A percentile compares a stretch with the other conserved stretches of the same genome.
phyloP scores from a whole-genome alignment of 2,113 vertebrate species.

The Heterotis niloticus region DNA sequence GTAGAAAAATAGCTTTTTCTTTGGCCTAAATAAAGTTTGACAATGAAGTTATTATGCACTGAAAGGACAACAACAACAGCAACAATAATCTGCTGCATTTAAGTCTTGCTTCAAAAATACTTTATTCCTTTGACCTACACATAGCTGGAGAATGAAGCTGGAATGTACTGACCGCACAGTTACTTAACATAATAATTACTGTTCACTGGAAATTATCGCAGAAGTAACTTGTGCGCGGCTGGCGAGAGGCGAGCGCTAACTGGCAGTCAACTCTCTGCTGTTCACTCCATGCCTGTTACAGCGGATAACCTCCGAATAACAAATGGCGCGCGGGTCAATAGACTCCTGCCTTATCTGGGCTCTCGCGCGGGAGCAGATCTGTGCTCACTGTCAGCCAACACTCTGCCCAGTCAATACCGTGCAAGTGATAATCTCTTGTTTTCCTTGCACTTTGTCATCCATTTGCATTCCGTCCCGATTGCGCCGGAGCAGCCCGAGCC shows the following conservation, averaged over 20 bases:
- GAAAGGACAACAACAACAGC: too few species aligned
- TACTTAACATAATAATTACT: background rate
- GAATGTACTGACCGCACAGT: background rate
- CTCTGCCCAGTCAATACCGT: conserved; percentile 48
- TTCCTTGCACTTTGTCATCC: conserved; percentile 52
- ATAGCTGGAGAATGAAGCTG: background rate
- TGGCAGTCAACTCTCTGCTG: background rate
- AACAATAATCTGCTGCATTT: background rate
- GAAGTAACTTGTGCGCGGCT: background rate
- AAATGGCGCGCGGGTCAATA: conserved; percentile 35
- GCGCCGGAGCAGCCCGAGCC: conserved; percentile 33
- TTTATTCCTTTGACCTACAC: background rate
- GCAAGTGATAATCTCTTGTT: conserved; percentile 50
- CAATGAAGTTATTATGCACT: background rate
- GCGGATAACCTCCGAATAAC: conserved; percentile 39
- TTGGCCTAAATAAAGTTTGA: background rate
- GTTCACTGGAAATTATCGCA: background rate
- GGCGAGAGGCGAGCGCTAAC: background rate
- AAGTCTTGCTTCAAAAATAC: background rate
- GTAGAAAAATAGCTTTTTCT: too few species aligned
- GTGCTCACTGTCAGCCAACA: conserved; percentile 59
- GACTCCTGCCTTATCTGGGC: conserved; percentile 31
- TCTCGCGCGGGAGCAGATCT: conserved; percentile 34
- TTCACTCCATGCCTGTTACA: conserved; percentile 20
- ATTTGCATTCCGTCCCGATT: conserved; percentile 56